These are phyloP conservation scores for Sinotaia quadrata DNA, from an alignment of 2,888 invertebrate genomes.

Conservation along the genomic window DNA sequence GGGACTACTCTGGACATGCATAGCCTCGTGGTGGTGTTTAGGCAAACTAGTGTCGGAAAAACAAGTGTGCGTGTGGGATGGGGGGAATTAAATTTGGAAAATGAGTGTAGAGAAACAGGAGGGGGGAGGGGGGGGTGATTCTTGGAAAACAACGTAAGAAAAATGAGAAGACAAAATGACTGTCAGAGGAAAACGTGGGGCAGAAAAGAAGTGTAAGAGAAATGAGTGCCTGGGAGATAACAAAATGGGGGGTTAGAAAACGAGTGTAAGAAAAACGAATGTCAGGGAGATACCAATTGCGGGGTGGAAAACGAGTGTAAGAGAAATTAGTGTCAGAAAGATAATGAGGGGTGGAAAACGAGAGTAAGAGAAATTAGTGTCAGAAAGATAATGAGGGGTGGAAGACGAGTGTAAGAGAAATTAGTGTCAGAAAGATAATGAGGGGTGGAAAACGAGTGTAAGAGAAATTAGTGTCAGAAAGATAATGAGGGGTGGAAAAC, in stretches of 20 bases:
- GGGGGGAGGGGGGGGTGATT: constrained; percentile 1
- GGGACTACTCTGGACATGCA: no score
- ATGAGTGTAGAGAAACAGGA: background rate
- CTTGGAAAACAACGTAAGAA: background rate
- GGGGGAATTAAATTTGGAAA: background rate
- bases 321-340: background rate
- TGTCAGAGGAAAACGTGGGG: background rate
- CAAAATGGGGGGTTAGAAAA: background rate
- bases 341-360: background rate
- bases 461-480: no score
- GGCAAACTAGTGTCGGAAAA: no score
- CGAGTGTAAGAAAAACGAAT: background rate
- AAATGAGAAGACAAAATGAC: background rate
- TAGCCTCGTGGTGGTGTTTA: no score
- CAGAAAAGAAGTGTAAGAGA: background rate
- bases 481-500: no score
- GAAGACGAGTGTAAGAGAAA: no score
- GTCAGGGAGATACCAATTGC: background rate
- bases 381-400: no score
- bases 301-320: background rate
- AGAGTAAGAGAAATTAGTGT: background rate
- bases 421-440: no score
- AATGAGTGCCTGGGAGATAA: background rate
- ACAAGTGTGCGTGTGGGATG: background rate
- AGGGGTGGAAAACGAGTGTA: no score